A percentile compares a stretch with the other conserved stretches of the same genome.
phyloP scores from a whole-genome alignment of 2,888 invertebrate species.

The Orthosia gothica region DNA sequence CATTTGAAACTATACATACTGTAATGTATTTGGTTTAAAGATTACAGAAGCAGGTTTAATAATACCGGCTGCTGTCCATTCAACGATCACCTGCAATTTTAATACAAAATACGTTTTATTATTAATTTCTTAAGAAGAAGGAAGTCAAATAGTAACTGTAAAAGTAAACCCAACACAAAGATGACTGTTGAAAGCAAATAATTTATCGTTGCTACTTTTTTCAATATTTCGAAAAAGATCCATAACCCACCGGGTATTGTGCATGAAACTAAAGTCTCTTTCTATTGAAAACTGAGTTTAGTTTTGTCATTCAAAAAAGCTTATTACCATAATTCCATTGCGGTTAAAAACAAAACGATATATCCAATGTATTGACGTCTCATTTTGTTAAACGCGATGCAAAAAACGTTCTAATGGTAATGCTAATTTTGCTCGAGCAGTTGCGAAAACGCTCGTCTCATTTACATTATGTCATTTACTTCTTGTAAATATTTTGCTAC shows the following conservation, averaged over 20 bases:
- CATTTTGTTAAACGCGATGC: slow-evolving; percentile 77
- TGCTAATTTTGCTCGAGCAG: slow-evolving; percentile 82
- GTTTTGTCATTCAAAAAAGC: slow-evolving; percentile 66
- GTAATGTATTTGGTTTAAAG: slow-evolving; percentile 54
- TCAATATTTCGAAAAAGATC: slow-evolving; percentile 41
- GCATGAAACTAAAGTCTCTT: slow-evolving; percentile 29
- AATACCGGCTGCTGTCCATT: slow-evolving; percentile 14
- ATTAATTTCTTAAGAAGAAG: slow-evolving; percentile 9
- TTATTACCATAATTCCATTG: slow-evolving; percentile 65
- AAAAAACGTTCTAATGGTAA: slow-evolving; percentile 85
- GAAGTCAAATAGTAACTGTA: slow-evolving; percentile 18
- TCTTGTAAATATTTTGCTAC: slow-evolving; percentile 86
- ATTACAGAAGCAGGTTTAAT: slow-evolving; percentile 37
- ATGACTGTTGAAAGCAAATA: slow-evolving; percentile 16
- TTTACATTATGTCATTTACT: slow-evolving; percentile 88
- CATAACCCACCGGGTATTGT: slow-evolving; percentile 32
- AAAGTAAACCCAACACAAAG: slow-evolving; percentile 20
- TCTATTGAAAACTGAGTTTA: slow-evolving; percentile 46
- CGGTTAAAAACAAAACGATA: slow-evolving; percentile 69
- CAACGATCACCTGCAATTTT: slow-evolving; percentile 16
- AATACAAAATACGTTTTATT: neutral
- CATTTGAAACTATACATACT: slow-evolving; percentile 49
- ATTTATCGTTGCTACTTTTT: slow-evolving; percentile 40
- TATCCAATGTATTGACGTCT: slow-evolving; percentile 78
- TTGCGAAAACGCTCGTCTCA: slow-evolving; percentile 84